Evolutionary conservation across 2,888 invertebrate genomes (phyloP), one percentile per base, ranked within the genome.

Genomic region (Pardosa pseudoannulata): DNA sequence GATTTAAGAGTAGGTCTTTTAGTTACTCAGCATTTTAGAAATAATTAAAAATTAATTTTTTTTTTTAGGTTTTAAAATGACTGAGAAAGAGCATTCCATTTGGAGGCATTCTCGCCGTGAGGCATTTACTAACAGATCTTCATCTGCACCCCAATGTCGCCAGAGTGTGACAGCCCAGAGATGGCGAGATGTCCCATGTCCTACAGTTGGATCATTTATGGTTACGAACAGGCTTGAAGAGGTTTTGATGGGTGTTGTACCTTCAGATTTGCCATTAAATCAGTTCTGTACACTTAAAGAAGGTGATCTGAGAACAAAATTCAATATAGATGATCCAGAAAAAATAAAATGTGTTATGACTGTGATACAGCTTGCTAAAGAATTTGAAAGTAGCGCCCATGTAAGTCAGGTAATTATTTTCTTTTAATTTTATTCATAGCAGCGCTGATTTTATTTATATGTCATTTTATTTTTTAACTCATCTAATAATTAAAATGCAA

Each of bases 141-240:
- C 88, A 50, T 88, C 88, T 16, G 88, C 83, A 27, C 88, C 88
- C 3, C 83, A 83, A 16, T 72, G 67, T 65, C 65, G 88, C 11
- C 83, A 79, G n/a, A 67, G 50, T 19, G 23, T 65, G 9, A 79
- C 75, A 13, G 41, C 83, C 23, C 83, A 82, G 31, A 62, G 75
- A 36, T 81, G 83, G 82, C 62, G 83, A 23, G 71, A 75, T 32
- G 32, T 79, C 0, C 79, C 76, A 19, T 83, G 80, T 27, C 79
- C 88, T 7, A 88, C 88, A 16, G 88, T 88, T 19, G 88, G 88
- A 9, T 81, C 83, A 7, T 88, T 88, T 28, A 88, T 88, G 88
- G 72, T 76, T n/a, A 67, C 75, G 3, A 80, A 88, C 73, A 70
- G 72, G 0, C 36, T 88, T 13, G 83, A 88, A 23, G 88, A 88